Evolutionary conservation across 2,113 vertebrate genomes (phyloP), one percentile per base, ranked within the genome.

Genomic region (Zosterops borbonicus): DNA sequence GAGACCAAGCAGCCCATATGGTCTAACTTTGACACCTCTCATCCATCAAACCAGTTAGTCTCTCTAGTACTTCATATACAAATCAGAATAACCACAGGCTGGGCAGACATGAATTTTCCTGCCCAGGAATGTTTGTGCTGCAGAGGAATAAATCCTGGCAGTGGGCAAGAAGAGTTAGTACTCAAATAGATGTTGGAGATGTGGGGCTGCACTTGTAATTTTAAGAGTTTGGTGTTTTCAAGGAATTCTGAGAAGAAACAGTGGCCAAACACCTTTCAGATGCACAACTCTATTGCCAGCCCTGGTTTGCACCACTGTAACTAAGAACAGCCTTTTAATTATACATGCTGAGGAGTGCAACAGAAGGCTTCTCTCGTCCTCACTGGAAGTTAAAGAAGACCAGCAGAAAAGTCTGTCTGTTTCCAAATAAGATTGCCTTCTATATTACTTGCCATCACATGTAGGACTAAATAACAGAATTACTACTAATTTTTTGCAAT

Each of bases 1-100:
- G 18, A 77, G 31, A 76, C 33, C 47, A 91, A 76, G 52, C 8
- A 89, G 70, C 46, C 35, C 80, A 53, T 59, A 68, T 41, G 73
- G 46, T 83, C 83, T 91, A 35, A 79, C 41, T 83, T 77, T 64
- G 62, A 93, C 79, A 81, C 33, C 33, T 79, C 77, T 86, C 81
- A 90, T 97, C 73, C 64, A 92, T 95, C 83, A 93, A 95, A 90
- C 63, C 29, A 64, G 35, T 80, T 75, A 82, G 63, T 80, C 69
- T 67, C 46, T 92, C 73, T 44, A 65, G 42, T 63, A 49, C 74
- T 86, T 88, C 68, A 67, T 25, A 92, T 7, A 85, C 52, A 87
- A 89, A 96, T 92, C 64, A 94, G 93, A 91, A 89, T 80, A 96
- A 71, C 60, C 90, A 95, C 87, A 85, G 83, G 37, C 67, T 93